These are phyloP conservation scores for Luidia sarsii DNA, from an alignment of 53 echinoderm and acorn worm genomes.

Conservation along the genomic window DNA sequence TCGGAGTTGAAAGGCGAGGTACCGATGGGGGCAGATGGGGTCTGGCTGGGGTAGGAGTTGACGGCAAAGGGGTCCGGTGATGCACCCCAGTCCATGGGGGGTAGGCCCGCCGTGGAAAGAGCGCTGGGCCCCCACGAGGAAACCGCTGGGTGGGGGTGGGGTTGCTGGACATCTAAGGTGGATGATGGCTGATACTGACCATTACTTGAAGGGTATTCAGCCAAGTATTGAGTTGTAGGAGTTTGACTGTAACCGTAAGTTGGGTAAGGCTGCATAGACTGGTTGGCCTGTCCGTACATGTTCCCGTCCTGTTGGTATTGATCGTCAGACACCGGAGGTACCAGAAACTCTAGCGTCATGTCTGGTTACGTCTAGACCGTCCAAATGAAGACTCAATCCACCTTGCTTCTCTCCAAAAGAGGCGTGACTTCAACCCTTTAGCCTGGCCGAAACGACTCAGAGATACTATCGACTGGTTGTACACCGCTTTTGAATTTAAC, in stretches of 20 bases:
- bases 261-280: conserved; percentile 4
- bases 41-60: conserved; percentile 15
- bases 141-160: neutral
- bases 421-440: neutral
- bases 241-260: conserved; percentile 34
- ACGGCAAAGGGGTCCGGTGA: conserved; percentile 14
- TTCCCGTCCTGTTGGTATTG: conserved; percentile 24
- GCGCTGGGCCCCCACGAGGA: conserved; percentile 33
- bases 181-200: conserved; percentile 17
- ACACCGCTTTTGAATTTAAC: conserved; percentile 47
- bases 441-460: neutral
- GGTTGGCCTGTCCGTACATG: conserved; percentile 38
- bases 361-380: neutral
- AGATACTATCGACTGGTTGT: conserved; percentile 33
- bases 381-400: neutral
- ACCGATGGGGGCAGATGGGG: conserved; percentile 19
- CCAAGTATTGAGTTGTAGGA: conserved; percentile 33
- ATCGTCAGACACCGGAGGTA: conserved; percentile 15
- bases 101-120: conserved; percentile 11
- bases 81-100: conserved; percentile 30
- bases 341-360: conserved; percentile 48
- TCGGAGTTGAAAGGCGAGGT: conserved; percentile 34
- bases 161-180: conserved; percentile 47
- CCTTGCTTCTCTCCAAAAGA: too few species aligned
- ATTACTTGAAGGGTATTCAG: conserved; percentile 41